Conservation (phyloP, 2,797 vertebrate species). For the Halcyon badia region DNA sequence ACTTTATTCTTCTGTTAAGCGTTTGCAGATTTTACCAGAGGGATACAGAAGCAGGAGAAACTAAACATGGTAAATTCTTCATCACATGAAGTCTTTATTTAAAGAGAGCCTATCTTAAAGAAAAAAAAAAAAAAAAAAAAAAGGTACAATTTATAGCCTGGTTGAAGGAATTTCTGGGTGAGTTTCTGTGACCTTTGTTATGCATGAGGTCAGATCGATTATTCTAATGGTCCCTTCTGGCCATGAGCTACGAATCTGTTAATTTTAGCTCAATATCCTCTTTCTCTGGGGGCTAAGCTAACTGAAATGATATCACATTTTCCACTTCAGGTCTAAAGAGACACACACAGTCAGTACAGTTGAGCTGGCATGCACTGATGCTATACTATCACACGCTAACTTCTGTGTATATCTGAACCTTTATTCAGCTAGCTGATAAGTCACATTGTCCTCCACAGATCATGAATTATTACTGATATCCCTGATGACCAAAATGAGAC, state of each 20-base stretch:
- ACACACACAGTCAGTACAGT: neutral
- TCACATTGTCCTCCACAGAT: neutral
- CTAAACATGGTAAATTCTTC: neutral
- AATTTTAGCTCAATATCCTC: conserved; percentile 72
- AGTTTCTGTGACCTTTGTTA: conserved; percentile 51
- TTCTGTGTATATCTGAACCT: neutral
- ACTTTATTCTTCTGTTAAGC: neutral
- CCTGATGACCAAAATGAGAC: neutral
- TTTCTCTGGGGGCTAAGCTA: conserved; percentile 39
- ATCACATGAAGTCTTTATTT: neutral
- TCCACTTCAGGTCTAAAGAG: conserved; percentile 46
- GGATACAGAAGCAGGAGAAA: neutral
- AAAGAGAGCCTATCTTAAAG: neutral
- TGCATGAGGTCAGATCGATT: conserved; percentile 59
- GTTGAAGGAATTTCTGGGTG: conserved; percentile 42
- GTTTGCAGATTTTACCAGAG: neutral
- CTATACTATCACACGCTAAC: neutral
- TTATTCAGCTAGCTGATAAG: neutral
- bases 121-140: neutral
- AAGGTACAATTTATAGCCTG: neutral
- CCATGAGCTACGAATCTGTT: conserved; percentile 52
- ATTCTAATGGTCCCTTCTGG: conserved; percentile 70
- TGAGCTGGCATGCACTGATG: neutral
- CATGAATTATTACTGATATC: neutral
- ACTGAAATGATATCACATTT: conserved; percentile 69